These are phyloP conservation scores for Blera fallax DNA, from an alignment of 2,888 invertebrate species.

Conservation along the genomic window DNA sequence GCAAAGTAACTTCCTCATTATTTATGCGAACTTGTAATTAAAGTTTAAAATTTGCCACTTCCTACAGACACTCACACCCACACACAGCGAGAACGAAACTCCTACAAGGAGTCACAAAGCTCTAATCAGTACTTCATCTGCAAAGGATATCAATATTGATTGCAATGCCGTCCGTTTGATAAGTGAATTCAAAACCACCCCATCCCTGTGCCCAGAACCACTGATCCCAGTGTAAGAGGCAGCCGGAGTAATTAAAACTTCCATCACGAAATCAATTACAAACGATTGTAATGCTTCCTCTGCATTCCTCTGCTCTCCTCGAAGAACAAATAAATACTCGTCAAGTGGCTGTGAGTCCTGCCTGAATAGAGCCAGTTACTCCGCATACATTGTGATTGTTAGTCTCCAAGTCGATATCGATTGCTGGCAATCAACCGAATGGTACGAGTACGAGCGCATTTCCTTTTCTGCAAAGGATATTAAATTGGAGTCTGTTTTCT, in stretches of 20 bases:
- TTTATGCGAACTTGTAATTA: background rate
- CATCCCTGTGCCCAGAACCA: background rate
- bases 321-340: slow-evolving; percentile 66
- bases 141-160: slow-evolving; percentile 57
- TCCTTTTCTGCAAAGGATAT: slow-evolving; percentile 49
- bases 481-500: slow-evolving; percentile 39
- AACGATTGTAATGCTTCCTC: slow-evolving; percentile 62
- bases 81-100: background rate
- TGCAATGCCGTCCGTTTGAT: slow-evolving; percentile 39
- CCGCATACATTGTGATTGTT: background rate
- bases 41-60: slow-evolving; percentile 2
- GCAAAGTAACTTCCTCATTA: background rate
- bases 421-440: slow-evolving; percentile 62
- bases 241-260: slow-evolving; percentile 70
- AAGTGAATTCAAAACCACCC: slow-evolving; percentile 13
- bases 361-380: background rate
- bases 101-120: slow-evolving; percentile 9
- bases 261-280: slow-evolving; percentile 73
- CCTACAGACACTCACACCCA: background rate
- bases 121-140: slow-evolving; percentile 56
- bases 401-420: slow-evolving; percentile 67
- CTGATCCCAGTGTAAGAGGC: slow-evolving; percentile 30
- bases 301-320: slow-evolving; percentile 36
- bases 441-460: slow-evolving; percentile 16
- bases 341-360: slow-evolving; percentile 53